phyloP scores from a whole-genome alignment of 2,797 vertebrate genomes.

The Pempheris klunzingeri region DNA sequence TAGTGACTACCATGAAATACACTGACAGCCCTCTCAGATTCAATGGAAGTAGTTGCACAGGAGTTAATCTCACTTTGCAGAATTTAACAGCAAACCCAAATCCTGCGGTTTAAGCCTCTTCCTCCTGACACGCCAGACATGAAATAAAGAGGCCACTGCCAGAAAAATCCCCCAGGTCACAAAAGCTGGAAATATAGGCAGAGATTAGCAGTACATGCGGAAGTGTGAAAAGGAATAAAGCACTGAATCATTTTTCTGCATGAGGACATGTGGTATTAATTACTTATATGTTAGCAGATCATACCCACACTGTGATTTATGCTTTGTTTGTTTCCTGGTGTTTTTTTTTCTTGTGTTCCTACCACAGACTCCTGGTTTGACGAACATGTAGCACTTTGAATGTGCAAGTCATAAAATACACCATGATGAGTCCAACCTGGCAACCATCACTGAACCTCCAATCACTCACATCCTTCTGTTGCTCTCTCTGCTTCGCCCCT shows the following conservation, averaged over 20 bases:
- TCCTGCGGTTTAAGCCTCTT: constrained; percentile 58
- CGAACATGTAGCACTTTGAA: constrained; percentile 50
- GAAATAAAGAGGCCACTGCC: constrained; percentile 57
- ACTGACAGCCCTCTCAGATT: constrained; percentile 62
- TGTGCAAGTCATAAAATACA: constrained; percentile 76
- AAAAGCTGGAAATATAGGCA: constrained; percentile 61
- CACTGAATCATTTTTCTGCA: constrained; percentile 30
- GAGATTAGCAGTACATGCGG: constrained; percentile 55
- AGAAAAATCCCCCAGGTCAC: constrained; percentile 57
- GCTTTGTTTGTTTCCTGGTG: constrained; percentile 55
- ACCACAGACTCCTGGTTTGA: constrained; percentile 50
- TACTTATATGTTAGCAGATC: background rate
- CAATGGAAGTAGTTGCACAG: constrained; percentile 56
- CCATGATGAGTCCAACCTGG: constrained; percentile 77
- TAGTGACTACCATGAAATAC: constrained; percentile 71
- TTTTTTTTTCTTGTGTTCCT: constrained; percentile 41
- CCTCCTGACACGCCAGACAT: constrained; percentile 35
- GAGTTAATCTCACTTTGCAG: constrained; percentile 60
- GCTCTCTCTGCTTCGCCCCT: constrained; percentile 34
- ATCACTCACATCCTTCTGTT: constrained; percentile 63
- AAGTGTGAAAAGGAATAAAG: constrained; percentile 47
- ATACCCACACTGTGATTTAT: constrained; percentile 4
- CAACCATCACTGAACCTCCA: constrained; percentile 50
- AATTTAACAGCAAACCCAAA: constrained; percentile 65
- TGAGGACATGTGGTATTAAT: constrained; percentile 34